Evolutionary conservation across 2,113 vertebrate species (phyloP), one percentile per base, ranked within the genome.

Genomic region (Tympanuchus pallidicinctus): DNA sequence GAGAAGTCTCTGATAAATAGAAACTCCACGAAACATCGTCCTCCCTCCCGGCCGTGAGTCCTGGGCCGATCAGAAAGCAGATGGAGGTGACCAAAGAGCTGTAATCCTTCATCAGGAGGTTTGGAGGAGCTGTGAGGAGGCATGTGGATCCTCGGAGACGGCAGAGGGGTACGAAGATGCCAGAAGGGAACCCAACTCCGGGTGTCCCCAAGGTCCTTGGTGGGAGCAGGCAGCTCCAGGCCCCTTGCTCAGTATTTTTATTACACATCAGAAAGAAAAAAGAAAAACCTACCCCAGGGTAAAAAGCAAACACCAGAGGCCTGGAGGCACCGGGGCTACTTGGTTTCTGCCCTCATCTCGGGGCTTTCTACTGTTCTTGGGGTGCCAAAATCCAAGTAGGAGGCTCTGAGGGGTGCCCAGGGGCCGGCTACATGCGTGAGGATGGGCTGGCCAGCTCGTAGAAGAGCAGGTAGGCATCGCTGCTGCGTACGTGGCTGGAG

Each of bases 381-480:
- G 64, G 0, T 6, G 72, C 83, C 3, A 0, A 69, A 64, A 40
- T 28, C 59, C 24, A 38, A 18, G 19, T 56, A 17, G 63, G 28
- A 27, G 1, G 34, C 77, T 81, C 80, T 27, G 60, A 34, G 76
- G 38, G 54, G 25, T 5, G 14, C 90, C 92, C 80, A 12, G 80
- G 87, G 42, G 82, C 91, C 24, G 93, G 96, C 97, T 98, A 99
- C 98, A 98, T 97, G 92, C 98, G 98, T 54, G 98, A 99, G 92
- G 98, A 98, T 0, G 98, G 98, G 90, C 97, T 98, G 91, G 98
- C 98, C 97, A 99, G 97, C 97, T 99, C 99, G 5, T 99, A 99
- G 97, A 99, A 99, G 96, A 99, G 98, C 94, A 99, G 98, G 67
- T 99, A 99, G 94, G 98, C 99, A 57, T 99, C 99, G 30, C 99